Base-by-base conservation (phyloP, 2,888 invertebrate genomes). In the Hydroisotoma schaefferi region DNA sequence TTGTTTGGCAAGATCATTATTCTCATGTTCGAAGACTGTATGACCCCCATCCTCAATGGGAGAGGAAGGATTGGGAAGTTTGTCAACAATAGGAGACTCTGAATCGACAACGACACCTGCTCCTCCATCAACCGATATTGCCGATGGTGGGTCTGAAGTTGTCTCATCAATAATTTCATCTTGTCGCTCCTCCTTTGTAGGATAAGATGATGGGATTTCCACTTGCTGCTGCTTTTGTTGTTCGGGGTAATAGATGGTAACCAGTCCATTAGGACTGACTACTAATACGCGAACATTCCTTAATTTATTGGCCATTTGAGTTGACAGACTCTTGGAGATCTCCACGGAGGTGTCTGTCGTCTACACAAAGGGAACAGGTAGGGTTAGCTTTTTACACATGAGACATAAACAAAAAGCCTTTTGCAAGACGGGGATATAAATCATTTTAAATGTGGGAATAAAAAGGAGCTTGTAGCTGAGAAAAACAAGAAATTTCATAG, bases 241-340 rank as follows among this genome's bases (percentile, higher is more conserved):
- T 27, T 43, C 55, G 8, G 64, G 60, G 20, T 52, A 33, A 77
- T 86, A 86, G 69, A 86, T 85, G 33, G 85, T 85, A 52, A 85
- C 83, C 23, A 86, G 79, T 2, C 86, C 86, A 74, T 84, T 82
- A n/a, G 85, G 83, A 74, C 85, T 84, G 26, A 86, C 86, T 27
- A 85, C 86, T 8, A 86, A 78, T 10, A 86, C 86, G 56, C 86
- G 78, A n/a, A 86, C 79, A 63, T 57, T 59, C 22, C 54, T 33
- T 22, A 66, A 59, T 53, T 64, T 62, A n/a, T 56, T 48, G 23
- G 49, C 52, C 51, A 62, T 38, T 46, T 59, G 46, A 20, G 59
- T 22, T 22, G 57, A 56, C 27, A 68, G 52, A 37, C 62, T 61
- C 33, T 40, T 47, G 26, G 66, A 59, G 51, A 68, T 62, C 15